Conservation (phyloP, 2,888 invertebrate genomes). For the Drosophila lacicola region DNA sequence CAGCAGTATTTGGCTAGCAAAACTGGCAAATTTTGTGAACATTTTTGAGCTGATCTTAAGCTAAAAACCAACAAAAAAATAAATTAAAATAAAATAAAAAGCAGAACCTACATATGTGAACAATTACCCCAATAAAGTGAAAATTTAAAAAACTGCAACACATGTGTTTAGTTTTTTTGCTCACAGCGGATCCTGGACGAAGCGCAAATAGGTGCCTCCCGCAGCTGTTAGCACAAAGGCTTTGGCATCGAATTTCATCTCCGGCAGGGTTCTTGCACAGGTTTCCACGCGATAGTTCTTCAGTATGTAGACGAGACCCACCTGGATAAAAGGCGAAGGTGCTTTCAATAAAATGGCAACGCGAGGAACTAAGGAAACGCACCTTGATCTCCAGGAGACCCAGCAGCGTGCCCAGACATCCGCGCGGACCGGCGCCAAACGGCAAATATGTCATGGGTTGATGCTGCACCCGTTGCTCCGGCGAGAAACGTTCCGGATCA, state of each 20-base stretch:
- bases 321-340: conserved; percentile 18
- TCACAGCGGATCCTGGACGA: conserved; percentile 66
- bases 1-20: conserved; percentile 52
- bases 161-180: not conserved
- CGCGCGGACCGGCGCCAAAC: conserved; percentile 80
- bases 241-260: conserved; percentile 77
- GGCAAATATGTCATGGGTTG: conserved; percentile 78
- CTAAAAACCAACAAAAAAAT: conserved; percentile 15
- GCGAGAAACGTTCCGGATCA: conserved; percentile 81
- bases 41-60: conserved; percentile 62
- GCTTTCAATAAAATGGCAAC: no score
- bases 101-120: conserved; percentile 57
- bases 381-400: conserved; percentile 77
- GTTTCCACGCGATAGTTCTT: conserved; percentile 75
- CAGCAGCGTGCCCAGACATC: conserved; percentile 81
- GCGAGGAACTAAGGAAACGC: no score
- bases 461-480: conserved; percentile 70
- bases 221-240: conserved; percentile 77
- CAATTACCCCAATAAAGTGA: conserved; percentile 68
- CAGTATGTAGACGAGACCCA: conserved; percentile 78
- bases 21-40: conserved; percentile 60
- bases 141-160: conserved; percentile 29
- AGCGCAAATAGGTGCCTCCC: conserved; percentile 78
- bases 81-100: conserved; percentile 27
- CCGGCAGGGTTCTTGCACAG: conserved; percentile 59